Conservation (phyloP, 2,888 invertebrate species). For the Cyaniris semiargus region DNA sequence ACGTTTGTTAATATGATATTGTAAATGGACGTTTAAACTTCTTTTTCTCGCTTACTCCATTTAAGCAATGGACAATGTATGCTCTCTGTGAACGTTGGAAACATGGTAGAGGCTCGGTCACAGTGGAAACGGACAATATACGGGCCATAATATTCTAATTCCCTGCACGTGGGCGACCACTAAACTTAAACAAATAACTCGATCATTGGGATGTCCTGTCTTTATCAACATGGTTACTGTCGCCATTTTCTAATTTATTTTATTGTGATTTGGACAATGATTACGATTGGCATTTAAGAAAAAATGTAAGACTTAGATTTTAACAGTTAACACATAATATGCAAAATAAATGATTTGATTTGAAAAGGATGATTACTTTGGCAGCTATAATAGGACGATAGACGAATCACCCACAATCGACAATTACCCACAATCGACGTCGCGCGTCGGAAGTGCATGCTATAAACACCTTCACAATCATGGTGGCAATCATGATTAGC, state of each 20-base stretch:
- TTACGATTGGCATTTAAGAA: background rate
- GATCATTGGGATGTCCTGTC: constrained; percentile 78
- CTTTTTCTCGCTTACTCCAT: background rate
- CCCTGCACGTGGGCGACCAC: constrained; percentile 66
- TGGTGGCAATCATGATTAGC: too few species aligned
- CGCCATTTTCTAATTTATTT: constrained; percentile 11
- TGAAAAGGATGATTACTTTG: too few species aligned
- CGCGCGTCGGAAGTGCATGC: too few species aligned
- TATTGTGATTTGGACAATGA: background rate
- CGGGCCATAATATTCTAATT: constrained; percentile 66
- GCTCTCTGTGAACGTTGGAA: background rate
- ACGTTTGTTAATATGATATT: too few species aligned
- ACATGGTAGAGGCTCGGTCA: constrained; percentile 42
- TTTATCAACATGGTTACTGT: constrained; percentile 39
- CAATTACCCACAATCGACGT: too few species aligned
- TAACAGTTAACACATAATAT: too few species aligned
- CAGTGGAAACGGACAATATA: constrained; percentile 63
- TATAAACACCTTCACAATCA: too few species aligned
- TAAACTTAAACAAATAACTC: constrained; percentile 80
- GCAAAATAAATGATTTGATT: too few species aligned
- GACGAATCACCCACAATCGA: too few species aligned
- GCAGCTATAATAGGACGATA: too few species aligned
- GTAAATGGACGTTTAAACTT: too few species aligned
- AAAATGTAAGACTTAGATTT: too few species aligned
- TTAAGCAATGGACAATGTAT: background rate